Base-by-base conservation (phyloP, 2,888 invertebrate genomes). In the Chrysolina oricalcia region DNA sequence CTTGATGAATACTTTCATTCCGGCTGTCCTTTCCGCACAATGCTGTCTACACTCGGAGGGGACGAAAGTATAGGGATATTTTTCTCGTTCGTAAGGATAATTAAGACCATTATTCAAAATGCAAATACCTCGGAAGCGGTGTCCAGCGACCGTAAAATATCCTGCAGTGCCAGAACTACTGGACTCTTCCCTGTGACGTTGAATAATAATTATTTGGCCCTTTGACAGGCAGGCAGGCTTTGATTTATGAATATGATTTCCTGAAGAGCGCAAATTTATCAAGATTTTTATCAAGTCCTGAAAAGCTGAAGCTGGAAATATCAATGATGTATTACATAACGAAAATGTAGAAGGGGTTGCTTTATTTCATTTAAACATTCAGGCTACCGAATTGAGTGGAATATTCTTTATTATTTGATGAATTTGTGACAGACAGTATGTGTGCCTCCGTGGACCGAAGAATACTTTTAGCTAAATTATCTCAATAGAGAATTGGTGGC, bases 161-260 rank as follows among this genome's bases (percentile, higher is more conserved):
- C 79, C 79, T 76, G 73, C 79, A 74, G 79, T 69, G 77, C 71
- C 72, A 72, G 70, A 76, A 62, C 75, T 76, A 78, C 72, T 80
- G 79, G 78, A 79, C 80, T 85, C 85, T 79, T 76, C 75, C 77
- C 82, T 83, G 83, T 83, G 87, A 87, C 87, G 86, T 86, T 87
- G 84, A 86, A 85, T 87, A 85, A 85, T 87, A 85, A 85, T 87
- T 87, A 87, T 88, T 87, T 87, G 86, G 81, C 84, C 86, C 85
- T 87, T 87, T 87, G 87, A 86, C 83, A 78, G 74, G 73, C 77
- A 63, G 68, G 65, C 50, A 19, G 11, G 70, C 74, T 74, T 73
- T 79, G 77, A 79, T 79, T 79, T 79, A 79, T 79, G 73, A 71
- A 73, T 76, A 72, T 73, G 73, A 76, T 78, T 68, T 68, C 27